These are phyloP conservation scores for Nowickia ferox DNA, from an alignment of 2,888 invertebrate genomes.

Conservation along the genomic window DNA sequence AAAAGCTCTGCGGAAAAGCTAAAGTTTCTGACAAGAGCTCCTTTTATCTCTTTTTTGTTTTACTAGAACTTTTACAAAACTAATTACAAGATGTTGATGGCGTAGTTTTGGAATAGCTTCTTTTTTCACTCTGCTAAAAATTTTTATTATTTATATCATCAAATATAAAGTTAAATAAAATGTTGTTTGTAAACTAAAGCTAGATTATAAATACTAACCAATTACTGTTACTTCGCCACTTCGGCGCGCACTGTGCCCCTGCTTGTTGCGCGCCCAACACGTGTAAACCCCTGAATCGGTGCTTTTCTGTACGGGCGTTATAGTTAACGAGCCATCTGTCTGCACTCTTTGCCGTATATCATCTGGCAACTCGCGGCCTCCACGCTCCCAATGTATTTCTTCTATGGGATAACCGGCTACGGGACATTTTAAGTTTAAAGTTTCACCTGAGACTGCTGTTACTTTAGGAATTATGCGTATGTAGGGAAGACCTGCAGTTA, in stretches of 20 bases:
- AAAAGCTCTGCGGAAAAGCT: background rate
- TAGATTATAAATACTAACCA: conserved; percentile 85
- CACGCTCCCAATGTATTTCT: conserved; percentile 91
- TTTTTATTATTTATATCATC: background rate
- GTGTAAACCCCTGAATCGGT: conserved; percentile 91
- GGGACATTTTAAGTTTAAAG: conserved; percentile 89
- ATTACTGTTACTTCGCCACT: conserved; percentile 90
- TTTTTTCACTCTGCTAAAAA: conserved; percentile 39
- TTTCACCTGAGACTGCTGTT: conserved; percentile 91
- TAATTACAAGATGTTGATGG: conserved; percentile 15
- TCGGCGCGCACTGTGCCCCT: conserved; percentile 89
- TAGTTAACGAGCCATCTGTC: conserved; percentile 89
- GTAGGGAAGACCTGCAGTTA: conserved; percentile 88
- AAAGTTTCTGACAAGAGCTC: background rate
- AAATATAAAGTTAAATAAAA: background rate
- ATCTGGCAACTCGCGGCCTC: conserved; percentile 89
- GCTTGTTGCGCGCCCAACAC: conserved; percentile 91
- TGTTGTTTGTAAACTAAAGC: background rate
- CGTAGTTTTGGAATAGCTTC: background rate
- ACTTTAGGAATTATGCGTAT: conserved; percentile 91
- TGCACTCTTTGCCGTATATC: conserved; percentile 90
- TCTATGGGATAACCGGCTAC: conserved; percentile 93
- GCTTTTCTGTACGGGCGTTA: conserved; percentile 89
- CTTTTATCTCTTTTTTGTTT: background rate
- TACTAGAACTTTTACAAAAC: conserved; percentile 2